These are phyloP conservation scores for Lycocerus yunnanus DNA, from an alignment of 2,888 invertebrate species.

Conservation along the genomic window DNA sequence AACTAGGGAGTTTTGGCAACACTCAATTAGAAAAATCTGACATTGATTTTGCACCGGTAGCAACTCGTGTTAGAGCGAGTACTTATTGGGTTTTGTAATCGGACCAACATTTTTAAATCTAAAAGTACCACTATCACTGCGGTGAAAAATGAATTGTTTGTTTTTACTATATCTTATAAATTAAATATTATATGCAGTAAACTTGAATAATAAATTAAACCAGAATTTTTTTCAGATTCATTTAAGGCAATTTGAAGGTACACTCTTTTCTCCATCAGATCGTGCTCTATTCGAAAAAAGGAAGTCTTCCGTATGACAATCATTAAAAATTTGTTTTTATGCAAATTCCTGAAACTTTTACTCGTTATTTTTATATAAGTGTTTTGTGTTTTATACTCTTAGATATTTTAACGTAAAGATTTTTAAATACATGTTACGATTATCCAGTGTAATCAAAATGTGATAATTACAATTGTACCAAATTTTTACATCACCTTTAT, in stretches of 20 bases:
- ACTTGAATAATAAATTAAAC: not conserved
- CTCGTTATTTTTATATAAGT: not conserved
- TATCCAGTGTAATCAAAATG: not conserved
- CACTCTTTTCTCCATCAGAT: constrained; percentile 64
- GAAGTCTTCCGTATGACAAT: constrained; percentile 17
- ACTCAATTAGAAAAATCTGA: no score
- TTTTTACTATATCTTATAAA: no score
- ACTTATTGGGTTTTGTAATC: no score
- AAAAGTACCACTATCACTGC: no score
- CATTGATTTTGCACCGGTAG: no score
- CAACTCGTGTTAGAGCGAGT: no score
- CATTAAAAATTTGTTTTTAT: not conserved
- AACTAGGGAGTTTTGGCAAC: no score
- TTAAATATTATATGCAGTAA: no score
- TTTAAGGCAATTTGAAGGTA: constrained; percentile 71
- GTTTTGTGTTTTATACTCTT: not conserved
- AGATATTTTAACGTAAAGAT: not conserved
- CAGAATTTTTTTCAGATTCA: constrained; percentile 67
- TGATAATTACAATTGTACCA: not conserved
- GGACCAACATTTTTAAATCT: no score
- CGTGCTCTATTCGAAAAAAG: constrained; percentile 51
- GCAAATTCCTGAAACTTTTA: not conserved
- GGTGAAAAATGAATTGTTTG: no score
- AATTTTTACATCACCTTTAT: not conserved
- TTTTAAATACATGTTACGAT: not conserved